These are phyloP conservation scores for Tapirus indicus DNA, from an alignment of 2,797 vertebrate genomes.

Conservation along the genomic window DNA sequence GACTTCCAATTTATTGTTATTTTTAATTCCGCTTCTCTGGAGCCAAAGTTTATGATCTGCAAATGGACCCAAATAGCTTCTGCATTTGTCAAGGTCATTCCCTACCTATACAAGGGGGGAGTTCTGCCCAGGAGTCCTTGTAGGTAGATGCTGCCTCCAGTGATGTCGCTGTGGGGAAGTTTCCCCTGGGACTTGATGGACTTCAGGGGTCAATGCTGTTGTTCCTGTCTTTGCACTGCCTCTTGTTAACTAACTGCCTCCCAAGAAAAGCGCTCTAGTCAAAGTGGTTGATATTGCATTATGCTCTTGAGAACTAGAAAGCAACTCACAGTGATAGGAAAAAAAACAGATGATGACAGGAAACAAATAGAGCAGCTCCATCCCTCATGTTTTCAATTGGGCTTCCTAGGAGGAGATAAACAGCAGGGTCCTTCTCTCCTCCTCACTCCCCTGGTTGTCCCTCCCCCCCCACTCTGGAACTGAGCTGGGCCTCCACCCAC, in stretches of 20 bases:
- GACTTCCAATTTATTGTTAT: constrained; percentile 7
- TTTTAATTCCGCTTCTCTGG: constrained; percentile 62
- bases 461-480: neutral
- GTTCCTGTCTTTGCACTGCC: constrained; percentile 10
- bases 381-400: neutral
- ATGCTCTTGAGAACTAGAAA: constrained; percentile 59
- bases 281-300: constrained; percentile 41
- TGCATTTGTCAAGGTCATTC: constrained; percentile 41
- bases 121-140: neutral
- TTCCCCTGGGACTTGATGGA: neutral
- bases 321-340: constrained; percentile 38
- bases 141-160: neutral
- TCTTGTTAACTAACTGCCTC: constrained; percentile 42
- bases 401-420: neutral
- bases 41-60: constrained; percentile 9
- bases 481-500: neutral
- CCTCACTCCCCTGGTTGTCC: neutral
- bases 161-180: neutral
- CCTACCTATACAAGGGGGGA: neutral
- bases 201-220: neutral
- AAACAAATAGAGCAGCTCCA: neutral
- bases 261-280: constrained; percentile 45
- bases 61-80: constrained; percentile 46
- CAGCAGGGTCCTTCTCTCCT: neutral
- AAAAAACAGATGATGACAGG: neutral